Evolutionary conservation across 2,888 invertebrate genomes (phyloP).

Genomic region (Saturnia pavonia): DNA sequence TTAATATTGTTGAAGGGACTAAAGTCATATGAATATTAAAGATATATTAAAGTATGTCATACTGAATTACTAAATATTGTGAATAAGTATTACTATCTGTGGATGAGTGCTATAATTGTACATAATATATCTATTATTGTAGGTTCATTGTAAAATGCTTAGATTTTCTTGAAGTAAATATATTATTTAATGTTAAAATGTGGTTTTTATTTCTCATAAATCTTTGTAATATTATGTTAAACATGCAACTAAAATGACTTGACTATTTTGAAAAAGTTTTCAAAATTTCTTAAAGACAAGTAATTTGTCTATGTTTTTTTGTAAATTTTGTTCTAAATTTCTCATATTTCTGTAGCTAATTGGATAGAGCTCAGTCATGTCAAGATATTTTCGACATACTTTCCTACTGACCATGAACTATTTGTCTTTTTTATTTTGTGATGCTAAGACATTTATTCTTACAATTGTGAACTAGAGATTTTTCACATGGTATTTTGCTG

Average conservation of each 20-base stretch:
- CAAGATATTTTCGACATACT: neutral
- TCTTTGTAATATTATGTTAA: slow-evolving; percentile 26
- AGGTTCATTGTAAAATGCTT: slow-evolving; percentile 66
- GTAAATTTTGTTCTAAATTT: no score
- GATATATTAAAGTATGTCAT: neutral
- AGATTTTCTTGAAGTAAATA: slow-evolving; percentile 70
- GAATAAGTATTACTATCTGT: slow-evolving; percentile 25
- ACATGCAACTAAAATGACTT: slow-evolving; percentile 12
- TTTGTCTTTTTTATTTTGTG: no score
- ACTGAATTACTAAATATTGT: slow-evolving; percentile 19
- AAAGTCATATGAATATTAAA: neutral
- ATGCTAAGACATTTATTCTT: neutral
- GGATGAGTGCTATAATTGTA: slow-evolving; percentile 45
- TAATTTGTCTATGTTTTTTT: no score
- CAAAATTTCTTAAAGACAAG: no score
- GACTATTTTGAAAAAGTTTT: neutral
- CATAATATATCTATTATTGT: slow-evolving; percentile 43
- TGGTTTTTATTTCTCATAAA: slow-evolving; percentile 34
- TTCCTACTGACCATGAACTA: neutral
- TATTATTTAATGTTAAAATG: slow-evolving; percentile 61
- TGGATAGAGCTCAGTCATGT: neutral
- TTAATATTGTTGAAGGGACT: neutral
- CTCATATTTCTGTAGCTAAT: neutral
- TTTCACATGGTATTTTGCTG: neutral
- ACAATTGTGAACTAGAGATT: neutral